phyloP scores from a whole-genome alignment of 2,113 vertebrate genomes.

The Cinclus cinclus region DNA sequence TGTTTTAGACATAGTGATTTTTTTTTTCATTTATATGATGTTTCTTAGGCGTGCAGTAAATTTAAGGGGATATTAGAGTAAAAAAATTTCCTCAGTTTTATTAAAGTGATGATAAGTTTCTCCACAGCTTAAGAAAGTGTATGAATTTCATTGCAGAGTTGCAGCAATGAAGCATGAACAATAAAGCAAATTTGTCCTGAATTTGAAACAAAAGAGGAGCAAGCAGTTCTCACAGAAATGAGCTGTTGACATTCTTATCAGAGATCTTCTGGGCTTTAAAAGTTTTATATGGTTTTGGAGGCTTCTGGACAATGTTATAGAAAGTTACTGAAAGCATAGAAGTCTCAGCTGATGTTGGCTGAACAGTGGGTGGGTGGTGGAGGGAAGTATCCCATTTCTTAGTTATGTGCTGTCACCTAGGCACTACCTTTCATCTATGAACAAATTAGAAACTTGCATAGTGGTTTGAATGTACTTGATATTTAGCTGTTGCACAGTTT shows the following conservation, averaged over 20 bases:
- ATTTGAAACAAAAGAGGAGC: neutral
- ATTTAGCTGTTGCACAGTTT: neutral
- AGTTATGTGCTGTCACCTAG: fast-evolving
- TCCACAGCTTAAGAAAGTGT: neutral
- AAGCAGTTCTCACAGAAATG: neutral
- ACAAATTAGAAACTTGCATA: neutral
- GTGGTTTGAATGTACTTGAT: neutral
- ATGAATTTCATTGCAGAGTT: neutral
- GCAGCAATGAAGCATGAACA: neutral
- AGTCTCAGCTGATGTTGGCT: neutral
- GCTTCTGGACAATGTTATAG: neutral
- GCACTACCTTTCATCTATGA: neutral
- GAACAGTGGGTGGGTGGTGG: neutral
- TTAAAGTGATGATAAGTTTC: neutral
- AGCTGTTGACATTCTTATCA: neutral
- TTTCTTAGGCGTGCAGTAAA: neutral
- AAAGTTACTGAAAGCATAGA: neutral
- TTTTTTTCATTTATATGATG: neutral
- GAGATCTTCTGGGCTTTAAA: neutral
- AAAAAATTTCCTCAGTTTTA: neutral
- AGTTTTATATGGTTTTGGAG: neutral
- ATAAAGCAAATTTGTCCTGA: neutral
- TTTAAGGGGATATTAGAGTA: neutral
- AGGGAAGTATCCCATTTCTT: neutral
- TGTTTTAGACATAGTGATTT: neutral